Conservation (phyloP, 2,113 vertebrate genomes). For the Nycticorax nycticorax region DNA sequence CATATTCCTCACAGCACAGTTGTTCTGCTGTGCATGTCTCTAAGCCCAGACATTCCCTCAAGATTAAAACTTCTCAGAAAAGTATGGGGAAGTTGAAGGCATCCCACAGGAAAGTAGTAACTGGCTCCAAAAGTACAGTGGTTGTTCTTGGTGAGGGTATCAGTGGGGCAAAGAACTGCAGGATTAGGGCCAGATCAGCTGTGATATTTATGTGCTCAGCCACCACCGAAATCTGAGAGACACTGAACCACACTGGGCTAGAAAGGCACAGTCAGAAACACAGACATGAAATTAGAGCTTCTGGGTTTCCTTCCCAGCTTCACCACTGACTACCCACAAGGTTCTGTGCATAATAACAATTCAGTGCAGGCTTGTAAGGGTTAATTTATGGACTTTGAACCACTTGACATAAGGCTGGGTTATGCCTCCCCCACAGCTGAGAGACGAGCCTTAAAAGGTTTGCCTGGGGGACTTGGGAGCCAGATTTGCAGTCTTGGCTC, state of each 20-base stretch:
- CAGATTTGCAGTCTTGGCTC: neutral
- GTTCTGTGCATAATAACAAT: neutral
- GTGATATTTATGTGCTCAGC: neutral
- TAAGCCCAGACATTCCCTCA: neutral
- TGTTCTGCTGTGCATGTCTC: neutral
- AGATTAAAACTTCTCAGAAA: conserved; percentile 29
- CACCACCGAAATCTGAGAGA: neutral
- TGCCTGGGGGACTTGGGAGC: neutral
- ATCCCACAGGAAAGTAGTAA: neutral
- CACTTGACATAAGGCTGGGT: neutral
- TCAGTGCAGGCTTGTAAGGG: neutral
- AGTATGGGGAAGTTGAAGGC: neutral
- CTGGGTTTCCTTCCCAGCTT: neutral
- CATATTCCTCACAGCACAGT: neutral
- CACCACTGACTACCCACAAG: neutral
- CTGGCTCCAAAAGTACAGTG: neutral
- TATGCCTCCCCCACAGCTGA: neutral
- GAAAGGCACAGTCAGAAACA: neutral
- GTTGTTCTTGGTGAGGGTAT: neutral
- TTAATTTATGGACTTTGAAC: neutral
- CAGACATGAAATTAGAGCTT: neutral
- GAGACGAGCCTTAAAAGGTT: neutral
- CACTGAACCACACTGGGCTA: neutral
- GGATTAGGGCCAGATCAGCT: neutral
- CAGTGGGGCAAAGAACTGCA: neutral